These are phyloP conservation scores for Aphis craccivora DNA, from an alignment of 1,140 invertebrate genomes.

Conservation along the genomic window DNA sequence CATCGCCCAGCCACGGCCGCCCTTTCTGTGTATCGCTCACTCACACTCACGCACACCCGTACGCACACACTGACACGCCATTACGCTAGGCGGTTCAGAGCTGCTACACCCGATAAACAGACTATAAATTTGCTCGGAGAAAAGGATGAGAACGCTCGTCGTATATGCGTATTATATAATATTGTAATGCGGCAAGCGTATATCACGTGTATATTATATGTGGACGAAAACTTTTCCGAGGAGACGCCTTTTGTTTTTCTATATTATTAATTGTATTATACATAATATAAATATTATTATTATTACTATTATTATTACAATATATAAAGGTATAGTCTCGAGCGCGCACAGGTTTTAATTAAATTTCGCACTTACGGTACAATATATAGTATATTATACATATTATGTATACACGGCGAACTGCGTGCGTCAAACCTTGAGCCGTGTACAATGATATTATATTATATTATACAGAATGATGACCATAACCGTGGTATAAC, in stretches of 20 bases:
- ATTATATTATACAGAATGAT: not conserved
- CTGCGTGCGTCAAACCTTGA: not conserved
- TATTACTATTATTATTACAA: not conserved
- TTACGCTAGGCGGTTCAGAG: not conserved
- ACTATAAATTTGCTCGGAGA: not conserved
- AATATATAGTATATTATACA: not conserved
- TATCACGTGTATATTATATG: not conserved
- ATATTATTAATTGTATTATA: not conserved
- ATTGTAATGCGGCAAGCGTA: too few relatives aligned
- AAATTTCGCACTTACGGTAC: not conserved
- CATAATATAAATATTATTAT: not conserved
- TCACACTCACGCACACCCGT: not conserved
- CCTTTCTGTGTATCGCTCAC: not conserved
- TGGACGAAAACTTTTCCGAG: constrained; percentile 21
- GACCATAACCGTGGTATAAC: not conserved
- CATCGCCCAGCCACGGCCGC: not conserved
- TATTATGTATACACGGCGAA: not conserved
- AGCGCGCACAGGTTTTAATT: constrained; percentile 27
- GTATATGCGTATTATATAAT: not conserved
- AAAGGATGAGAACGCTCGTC: not conserved
- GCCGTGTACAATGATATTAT: not conserved
- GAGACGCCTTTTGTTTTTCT: constrained; percentile 5
- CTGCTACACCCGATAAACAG: constrained; percentile 24
- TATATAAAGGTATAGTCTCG: too few relatives aligned
- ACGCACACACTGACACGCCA: not conserved